These are phyloP conservation scores for Neosilurus hyrtlii DNA, from an alignment of 2,797 vertebrate species.

Conservation along the genomic window DNA sequence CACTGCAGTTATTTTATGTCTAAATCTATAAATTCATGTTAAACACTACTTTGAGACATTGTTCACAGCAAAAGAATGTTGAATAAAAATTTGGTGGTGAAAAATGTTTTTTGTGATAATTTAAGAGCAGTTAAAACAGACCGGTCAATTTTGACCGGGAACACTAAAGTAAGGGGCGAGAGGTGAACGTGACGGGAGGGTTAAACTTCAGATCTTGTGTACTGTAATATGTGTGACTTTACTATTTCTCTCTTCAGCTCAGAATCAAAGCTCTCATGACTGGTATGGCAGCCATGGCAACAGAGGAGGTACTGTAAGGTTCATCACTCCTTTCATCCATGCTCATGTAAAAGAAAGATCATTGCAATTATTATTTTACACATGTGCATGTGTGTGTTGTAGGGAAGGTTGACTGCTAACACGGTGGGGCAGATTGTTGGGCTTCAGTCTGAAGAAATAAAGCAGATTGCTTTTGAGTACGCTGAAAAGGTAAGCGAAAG, in stretches of 20 bases:
- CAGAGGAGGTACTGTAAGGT: conserved; percentile 77
- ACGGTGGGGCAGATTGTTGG: conserved; percentile 95
- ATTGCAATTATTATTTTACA: neutral
- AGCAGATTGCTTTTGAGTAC: conserved; percentile 90
- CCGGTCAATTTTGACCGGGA: too few relatives aligned
- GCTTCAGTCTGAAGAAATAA: conserved; percentile 92
- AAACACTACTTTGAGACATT: too few relatives aligned
- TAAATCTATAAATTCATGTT: too few relatives aligned
- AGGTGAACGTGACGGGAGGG: too few relatives aligned
- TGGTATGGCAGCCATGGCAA: conserved; percentile 90
- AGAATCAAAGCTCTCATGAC: conserved; percentile 91
- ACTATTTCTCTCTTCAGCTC: conserved; percentile 65
- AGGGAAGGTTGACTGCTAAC: conserved; percentile 89
- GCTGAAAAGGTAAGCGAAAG: conserved; percentile 87
- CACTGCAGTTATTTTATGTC: too few relatives aligned
- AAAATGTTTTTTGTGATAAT: too few relatives aligned
- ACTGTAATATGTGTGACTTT: neutral
- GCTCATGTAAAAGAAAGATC: neutral
- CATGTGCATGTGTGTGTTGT: conserved; percentile 47
- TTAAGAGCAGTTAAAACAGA: too few relatives aligned
- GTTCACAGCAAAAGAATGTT: too few relatives aligned
- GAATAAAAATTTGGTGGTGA: too few relatives aligned
- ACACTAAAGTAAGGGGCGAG: too few relatives aligned
- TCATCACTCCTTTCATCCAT: neutral
- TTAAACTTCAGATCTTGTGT: neutral